Conservation (phyloP, 2,888 invertebrate species). For the Agrilus mali region DNA sequence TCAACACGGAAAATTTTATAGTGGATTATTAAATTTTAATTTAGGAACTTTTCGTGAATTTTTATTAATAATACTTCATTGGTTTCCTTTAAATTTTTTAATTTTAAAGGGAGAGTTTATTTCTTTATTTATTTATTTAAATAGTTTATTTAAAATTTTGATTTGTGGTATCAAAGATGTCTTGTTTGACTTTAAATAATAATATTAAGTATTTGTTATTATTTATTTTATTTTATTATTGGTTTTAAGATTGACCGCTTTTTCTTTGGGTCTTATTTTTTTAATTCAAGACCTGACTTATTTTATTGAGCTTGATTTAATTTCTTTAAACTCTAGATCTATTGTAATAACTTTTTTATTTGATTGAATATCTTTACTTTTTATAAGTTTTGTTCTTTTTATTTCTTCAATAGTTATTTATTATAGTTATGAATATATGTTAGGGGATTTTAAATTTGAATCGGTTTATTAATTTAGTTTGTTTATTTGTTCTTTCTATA, state of each 20-base stretch:
- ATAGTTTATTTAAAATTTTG: constrained; percentile 52
- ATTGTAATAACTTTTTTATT: constrained; percentile 44
- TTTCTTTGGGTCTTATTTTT: constrained; percentile 31
- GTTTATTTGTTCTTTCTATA: constrained; percentile 55
- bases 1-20: constrained; percentile 47
- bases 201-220: constrained; percentile 34
- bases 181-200: constrained; percentile 38
- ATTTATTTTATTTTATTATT: constrained; percentile 40
- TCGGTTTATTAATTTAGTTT: constrained; percentile 52
- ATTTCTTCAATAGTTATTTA: constrained; percentile 54
- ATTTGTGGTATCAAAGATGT: constrained; percentile 53
- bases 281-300: constrained; percentile 34
- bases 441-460: constrained; percentile 40
- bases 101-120: constrained; percentile 42
- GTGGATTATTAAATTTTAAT: constrained; percentile 39
- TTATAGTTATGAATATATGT: constrained; percentile 56
- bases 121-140: constrained; percentile 43
- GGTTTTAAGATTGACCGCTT: constrained; percentile 31
- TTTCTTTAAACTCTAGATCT: constrained; percentile 36
- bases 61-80: constrained; percentile 49
- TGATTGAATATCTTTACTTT: constrained; percentile 51
- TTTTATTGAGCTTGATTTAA: constrained; percentile 43
- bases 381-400: constrained; percentile 50
- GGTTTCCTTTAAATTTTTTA: constrained; percentile 49
- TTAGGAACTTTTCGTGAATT: constrained; percentile 40